Conservation (phyloP, 2,888 invertebrate species). For the Sarcophaga variegata region DNA sequence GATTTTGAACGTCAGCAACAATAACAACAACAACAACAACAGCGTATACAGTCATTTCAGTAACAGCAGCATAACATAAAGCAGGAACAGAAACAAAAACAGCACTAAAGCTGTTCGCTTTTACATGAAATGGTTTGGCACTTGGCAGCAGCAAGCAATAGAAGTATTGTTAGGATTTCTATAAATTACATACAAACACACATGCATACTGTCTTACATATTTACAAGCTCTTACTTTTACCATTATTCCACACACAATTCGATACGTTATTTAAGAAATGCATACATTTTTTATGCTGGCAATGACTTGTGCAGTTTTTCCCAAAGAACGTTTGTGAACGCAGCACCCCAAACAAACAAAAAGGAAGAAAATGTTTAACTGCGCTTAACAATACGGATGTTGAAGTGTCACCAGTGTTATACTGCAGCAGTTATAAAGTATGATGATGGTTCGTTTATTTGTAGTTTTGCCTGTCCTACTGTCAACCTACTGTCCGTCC, state of each 20-base stretch:
- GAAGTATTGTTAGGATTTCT: slow-evolving; percentile 49
- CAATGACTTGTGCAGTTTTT: slow-evolving; percentile 56
- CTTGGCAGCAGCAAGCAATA: slow-evolving; percentile 51
- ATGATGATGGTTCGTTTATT: slow-evolving; percentile 36
- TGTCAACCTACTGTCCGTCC: slow-evolving; percentile 11
- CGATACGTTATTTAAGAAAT: slow-evolving; percentile 27
- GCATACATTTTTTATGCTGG: slow-evolving; percentile 51
- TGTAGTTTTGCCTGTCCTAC: background rate
- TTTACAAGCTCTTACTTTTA: no score
- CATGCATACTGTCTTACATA: background rate
- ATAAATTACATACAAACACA: background rate
- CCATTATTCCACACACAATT: background rate
- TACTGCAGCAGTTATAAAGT: slow-evolving; percentile 56
- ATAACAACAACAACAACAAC: slow-evolving; percentile 56
- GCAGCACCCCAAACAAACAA: slow-evolving; percentile 27
- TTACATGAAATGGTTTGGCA: slow-evolving; percentile 15
- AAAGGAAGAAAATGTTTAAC: slow-evolving; percentile 37
- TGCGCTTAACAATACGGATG: slow-evolving; percentile 61
- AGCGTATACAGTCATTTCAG: no score
- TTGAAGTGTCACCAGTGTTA: slow-evolving; percentile 56
- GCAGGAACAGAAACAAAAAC: slow-evolving; percentile 36
- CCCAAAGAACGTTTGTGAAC: slow-evolving; percentile 6
- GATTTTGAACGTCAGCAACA: slow-evolving; percentile 44
- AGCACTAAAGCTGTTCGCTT: slow-evolving; percentile 22
- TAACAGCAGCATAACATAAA: no score